A percentile compares a stretch with the other conserved stretches of the same genome.
Conservation (phyloP, 2,113 vertebrate species). For the Anhinga anhinga region DNA sequence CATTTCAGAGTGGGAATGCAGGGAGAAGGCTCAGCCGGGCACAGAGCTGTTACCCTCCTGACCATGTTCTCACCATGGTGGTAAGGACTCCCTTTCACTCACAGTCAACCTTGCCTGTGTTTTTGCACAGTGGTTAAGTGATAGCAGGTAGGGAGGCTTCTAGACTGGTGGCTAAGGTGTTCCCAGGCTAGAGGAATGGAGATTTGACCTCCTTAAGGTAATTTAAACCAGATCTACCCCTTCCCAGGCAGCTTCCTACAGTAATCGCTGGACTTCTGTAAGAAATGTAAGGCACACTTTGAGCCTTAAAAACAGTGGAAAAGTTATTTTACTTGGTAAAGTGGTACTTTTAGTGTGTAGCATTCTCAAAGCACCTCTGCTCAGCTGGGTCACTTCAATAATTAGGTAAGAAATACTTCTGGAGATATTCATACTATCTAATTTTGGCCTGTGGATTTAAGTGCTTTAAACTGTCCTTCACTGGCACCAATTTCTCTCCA, state of each 20-base stretch:
- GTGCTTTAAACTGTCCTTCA: not conserved
- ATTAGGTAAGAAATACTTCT: not conserved
- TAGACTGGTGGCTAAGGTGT: not conserved
- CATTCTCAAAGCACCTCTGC: not conserved
- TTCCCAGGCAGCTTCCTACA: not conserved
- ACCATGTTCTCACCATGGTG: not conserved
- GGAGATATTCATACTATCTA: not conserved
- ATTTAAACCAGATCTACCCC: not conserved
- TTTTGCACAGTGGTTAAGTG: not conserved
- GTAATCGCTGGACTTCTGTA: not conserved
- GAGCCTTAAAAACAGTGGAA: not conserved
- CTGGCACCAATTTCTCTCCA: not conserved
- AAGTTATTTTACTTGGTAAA: not conserved
- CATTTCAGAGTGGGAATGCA: not conserved
- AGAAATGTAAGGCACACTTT: not conserved
- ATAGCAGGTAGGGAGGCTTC: not conserved
- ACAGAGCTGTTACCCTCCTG: fast-evolving
- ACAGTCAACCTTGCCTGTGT: not conserved
- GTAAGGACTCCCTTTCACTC: not conserved
- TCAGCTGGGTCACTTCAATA: not conserved
- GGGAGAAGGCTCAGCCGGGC: not conserved
- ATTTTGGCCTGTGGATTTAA: not conserved
- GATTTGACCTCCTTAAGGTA: not conserved
- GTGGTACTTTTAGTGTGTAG: not conserved
- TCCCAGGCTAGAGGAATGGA: not conserved